Conservation (phyloP, 1,140 invertebrate genomes). For the Heliothis virescens region DNA sequence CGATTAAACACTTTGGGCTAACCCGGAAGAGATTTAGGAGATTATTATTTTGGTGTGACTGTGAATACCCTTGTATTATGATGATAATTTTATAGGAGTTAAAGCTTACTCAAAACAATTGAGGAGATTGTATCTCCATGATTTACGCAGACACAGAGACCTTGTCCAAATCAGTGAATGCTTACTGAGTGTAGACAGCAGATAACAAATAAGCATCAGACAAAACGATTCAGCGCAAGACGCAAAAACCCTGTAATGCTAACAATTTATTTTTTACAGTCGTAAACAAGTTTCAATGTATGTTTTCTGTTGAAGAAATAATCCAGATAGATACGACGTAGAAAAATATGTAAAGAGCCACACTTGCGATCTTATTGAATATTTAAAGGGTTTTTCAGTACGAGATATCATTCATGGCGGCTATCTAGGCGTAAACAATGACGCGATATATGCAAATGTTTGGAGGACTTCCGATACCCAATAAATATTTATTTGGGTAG, state of each 20-base stretch:
- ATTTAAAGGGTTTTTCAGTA: conserved; percentile 6
- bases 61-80: conserved; percentile 6
- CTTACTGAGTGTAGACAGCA: conserved; percentile 3
- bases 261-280: conserved; percentile 31
- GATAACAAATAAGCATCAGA: too few species aligned
- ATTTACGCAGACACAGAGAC: conserved; percentile 3
- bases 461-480: conserved; percentile 50
- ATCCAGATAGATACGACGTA: conserved; percentile 20
- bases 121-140: conserved; percentile 24
- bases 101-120: conserved; percentile 22
- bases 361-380: conserved; percentile 32
- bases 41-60: conserved; percentile 17
- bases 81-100: background rate
- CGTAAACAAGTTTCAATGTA: conserved; percentile 28
- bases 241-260: conserved; percentile 17
- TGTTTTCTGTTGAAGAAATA: conserved; percentile 26
- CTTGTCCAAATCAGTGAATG: conserved; percentile 32
- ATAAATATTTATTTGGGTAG: conserved; percentile 59
- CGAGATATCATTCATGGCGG: conserved; percentile 13
- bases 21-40: conserved; percentile 30
- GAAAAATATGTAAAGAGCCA: conserved; percentile 24
- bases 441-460: conserved; percentile 53
- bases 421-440: conserved; percentile 46
- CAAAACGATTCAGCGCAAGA: conserved; percentile 13
- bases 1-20: conserved; percentile 19